Conservation (phyloP, 2,797 vertebrate species). For the Notamacropus eugenii region DNA sequence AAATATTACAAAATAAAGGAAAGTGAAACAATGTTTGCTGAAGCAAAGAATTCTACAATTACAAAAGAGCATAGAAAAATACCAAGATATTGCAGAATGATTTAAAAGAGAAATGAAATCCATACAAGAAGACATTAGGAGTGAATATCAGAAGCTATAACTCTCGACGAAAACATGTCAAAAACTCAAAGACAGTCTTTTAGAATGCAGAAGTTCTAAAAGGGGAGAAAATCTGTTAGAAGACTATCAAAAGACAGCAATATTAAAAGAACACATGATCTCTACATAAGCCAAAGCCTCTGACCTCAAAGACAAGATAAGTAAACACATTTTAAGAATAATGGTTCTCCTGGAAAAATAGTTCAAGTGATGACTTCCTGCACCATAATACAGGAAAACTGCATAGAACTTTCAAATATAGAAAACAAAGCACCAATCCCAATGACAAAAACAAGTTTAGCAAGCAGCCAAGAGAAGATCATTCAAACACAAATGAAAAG, state of each 20-base stretch:
- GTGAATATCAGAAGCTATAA: background rate
- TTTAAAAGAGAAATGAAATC: background rate
- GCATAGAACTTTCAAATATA: background rate
- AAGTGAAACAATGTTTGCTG: background rate
- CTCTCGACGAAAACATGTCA: background rate
- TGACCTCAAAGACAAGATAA: background rate
- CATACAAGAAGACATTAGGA: background rate
- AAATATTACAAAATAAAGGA: background rate
- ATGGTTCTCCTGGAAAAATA: background rate
- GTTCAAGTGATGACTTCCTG: background rate
- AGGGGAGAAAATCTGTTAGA: background rate
- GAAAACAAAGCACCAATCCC: background rate
- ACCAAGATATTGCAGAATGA: background rate
- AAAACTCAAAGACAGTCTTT: background rate
- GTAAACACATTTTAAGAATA: background rate
- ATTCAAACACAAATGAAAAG: no score
- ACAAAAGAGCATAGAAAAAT: background rate
- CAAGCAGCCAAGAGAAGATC: background rate
- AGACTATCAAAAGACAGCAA: background rate
- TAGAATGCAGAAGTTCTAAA: background rate
- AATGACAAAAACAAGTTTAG: background rate
- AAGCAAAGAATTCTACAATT: background rate
- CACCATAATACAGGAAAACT: background rate
- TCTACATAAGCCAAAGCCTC: background rate
- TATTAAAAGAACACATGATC: background rate